Conservation (phyloP, 2,113 vertebrate genomes). For the Cyanoderma ruficeps region DNA sequence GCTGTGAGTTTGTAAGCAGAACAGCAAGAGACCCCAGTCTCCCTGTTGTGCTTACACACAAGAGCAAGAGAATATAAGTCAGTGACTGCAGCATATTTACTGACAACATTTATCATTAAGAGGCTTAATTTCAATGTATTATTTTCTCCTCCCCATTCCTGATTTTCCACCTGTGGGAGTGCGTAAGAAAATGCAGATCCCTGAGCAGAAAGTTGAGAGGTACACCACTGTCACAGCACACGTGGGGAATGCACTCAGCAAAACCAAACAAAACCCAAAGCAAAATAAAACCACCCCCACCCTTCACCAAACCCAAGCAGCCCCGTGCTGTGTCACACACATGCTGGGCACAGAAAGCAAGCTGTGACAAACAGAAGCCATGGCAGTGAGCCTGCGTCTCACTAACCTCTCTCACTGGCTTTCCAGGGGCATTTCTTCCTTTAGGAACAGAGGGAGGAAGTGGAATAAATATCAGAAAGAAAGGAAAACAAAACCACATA, state of each 20-base stretch:
- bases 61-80: not conserved
- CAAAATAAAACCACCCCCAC: not conserved
- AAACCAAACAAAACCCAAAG: conserved; percentile 45
- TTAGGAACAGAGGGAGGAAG: conserved; percentile 78
- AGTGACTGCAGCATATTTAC: not conserved
- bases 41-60: not conserved
- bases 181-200: not conserved
- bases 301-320: conserved; percentile 32
- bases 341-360: conserved; percentile 76
- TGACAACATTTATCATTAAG: not conserved
- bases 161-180: conserved; percentile 10
- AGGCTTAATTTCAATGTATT: conserved; percentile 16
- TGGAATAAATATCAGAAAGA: conserved; percentile 72
- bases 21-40: not conserved
- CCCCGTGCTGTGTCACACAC: conserved; percentile 68
- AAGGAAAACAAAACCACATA: conserved; percentile 40
- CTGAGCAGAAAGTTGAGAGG: conserved; percentile 70
- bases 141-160: not conserved
- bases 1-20: not conserved
- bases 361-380: conserved; percentile 77
- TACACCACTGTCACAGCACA: conserved; percentile 55
- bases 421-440: conserved; percentile 92
- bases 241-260: conserved; percentile 65
- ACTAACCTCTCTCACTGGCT: conserved; percentile 97
- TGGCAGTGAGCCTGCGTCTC: conserved; percentile 77